These are phyloP conservation scores for Ia io DNA, from an alignment of 2,113 vertebrate genomes.

Conservation along the genomic window DNA sequence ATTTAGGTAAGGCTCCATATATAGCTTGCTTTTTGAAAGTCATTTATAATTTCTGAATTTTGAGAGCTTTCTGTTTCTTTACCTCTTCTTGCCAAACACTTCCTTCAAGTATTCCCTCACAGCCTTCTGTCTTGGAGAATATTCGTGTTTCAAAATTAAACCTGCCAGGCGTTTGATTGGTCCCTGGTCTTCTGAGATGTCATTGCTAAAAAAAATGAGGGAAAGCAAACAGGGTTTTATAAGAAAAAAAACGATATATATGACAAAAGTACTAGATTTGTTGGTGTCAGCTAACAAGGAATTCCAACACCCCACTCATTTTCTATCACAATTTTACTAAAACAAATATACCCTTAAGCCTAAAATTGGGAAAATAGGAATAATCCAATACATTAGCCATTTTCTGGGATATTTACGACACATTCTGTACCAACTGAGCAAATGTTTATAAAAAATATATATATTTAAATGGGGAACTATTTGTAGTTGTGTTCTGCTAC, in stretches of 20 bases:
- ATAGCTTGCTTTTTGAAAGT: not conserved
- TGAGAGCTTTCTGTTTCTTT: conserved; percentile 33
- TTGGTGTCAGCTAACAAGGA: not conserved
- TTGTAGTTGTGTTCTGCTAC: not conserved
- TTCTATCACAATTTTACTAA: not conserved
- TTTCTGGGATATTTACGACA: not conserved
- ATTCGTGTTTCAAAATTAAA: no score
- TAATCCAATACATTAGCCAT: not conserved
- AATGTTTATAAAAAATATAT: not conserved
- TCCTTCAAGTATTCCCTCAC: conserved; percentile 91
- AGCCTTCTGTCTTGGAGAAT: conserved; percentile 86
- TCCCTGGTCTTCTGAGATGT: conserved; percentile 63
- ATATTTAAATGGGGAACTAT: no score
- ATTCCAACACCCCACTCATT: not conserved
- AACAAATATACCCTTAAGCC: not conserved
- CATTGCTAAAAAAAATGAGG: conserved; percentile 73
- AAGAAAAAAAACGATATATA: not conserved
- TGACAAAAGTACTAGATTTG: not conserved
- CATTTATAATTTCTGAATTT: not conserved
- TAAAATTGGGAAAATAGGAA: not conserved
- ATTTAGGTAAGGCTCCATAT: not conserved
- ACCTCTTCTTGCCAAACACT: conserved; percentile 80
- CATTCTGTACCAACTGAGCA: not conserved
- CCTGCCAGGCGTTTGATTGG: no score
- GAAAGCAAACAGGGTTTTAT: conserved; percentile 8